Evolutionary conservation across 53 echinoderm and acorn worm species (phyloP), one percentile per base, ranked within the genome.

Genomic region (Apostichopus leukothele): DNA sequence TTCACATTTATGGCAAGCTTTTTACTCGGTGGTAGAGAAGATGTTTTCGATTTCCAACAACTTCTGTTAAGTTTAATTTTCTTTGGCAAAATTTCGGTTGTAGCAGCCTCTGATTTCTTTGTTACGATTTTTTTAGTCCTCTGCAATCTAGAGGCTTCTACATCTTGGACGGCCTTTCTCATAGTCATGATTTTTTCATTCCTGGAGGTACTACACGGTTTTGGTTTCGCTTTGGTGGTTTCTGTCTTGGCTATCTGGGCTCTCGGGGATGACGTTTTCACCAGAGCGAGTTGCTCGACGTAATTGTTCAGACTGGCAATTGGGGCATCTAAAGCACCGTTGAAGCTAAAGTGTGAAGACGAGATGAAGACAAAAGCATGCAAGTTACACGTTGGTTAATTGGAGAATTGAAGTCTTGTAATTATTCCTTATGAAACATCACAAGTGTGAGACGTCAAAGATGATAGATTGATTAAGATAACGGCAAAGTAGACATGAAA

Each of bases 311-410:
- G 80, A 0, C 59, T 54, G 2, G 81, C 0, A 54, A 81, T 54
- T 6, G 81, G 20, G 59, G 5, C 81, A 20, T 81, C 81, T 22
- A 81, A 81, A 59, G 54, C 55, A 54, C 81, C 81, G 4, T 81
- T 5, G 21, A 50, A 81, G 55, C 81, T 81, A 52, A 52, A 7
- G 51, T 7, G 39, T 3, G 3, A 39, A 39, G 39, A 39, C 39
- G 39, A 39, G 39, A 39, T 39, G 39, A 3, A 39, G 39, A 39
- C 39, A 39, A 39, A 39, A 39, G 39, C 39, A 39, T 3, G 39
- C 39, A 39, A 39, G 39, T 39, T 39, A 39, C 39, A 39, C 39
- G 39, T 0, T 39, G 39, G 39, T 39, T 39, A 39, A 39, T 39
- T 39, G 57, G 7, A 57, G 0, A 57, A 57, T 57, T 57, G 57